Evolutionary conservation across 1,140 invertebrate genomes (phyloP), one percentile per base, ranked within the genome.

Genomic region (Globodera rostochiensis): DNA sequence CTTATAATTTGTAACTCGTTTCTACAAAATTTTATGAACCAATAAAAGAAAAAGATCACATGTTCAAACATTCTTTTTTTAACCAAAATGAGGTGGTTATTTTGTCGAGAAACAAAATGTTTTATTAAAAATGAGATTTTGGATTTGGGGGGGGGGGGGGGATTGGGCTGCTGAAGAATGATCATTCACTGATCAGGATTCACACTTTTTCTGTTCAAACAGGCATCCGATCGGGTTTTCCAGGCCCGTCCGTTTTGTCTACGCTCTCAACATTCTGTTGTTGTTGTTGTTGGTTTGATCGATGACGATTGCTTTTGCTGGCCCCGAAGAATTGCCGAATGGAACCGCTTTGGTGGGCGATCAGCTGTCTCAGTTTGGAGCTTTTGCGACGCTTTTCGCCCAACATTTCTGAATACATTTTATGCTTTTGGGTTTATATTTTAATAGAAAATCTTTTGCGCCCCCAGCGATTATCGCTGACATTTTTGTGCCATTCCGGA

Each of bases 301-400:
- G 57, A 15, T 64, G 57, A 11, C 57, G 57, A 64, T 4, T 13
- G 57, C 4, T 60, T 60, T 60, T 64, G 57, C 8, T 15, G 13
- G 57, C 15, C 13, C 57, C 57, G 19, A 64, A 64, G 19, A 64
- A 64, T 11, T 64, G 11, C 21, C 49, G 46, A 46, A 78, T 78
- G 15, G 77, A 78, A 15, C 77, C 77, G 25, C 77, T 69, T 25
- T 70, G 66, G 49, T n/a, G 36, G 11, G 60, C 46, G 70, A 78
- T 78, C 46, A 78, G 9, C 36, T 64, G 53, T 69, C 70, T 53
- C 46, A 78, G 25, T 69, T 78, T 78, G 50, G 64, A 70, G 49
- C 77, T 69, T 36, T 25, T 78, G 19, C 64, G 66, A 6, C 77
- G 64, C 50, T 78, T 78, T n/a, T 78, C 50, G 13, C 77, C 69